phyloP scores from a whole-genome alignment of 1,140 invertebrate genomes.

The Berghia stephanieae region DNA sequence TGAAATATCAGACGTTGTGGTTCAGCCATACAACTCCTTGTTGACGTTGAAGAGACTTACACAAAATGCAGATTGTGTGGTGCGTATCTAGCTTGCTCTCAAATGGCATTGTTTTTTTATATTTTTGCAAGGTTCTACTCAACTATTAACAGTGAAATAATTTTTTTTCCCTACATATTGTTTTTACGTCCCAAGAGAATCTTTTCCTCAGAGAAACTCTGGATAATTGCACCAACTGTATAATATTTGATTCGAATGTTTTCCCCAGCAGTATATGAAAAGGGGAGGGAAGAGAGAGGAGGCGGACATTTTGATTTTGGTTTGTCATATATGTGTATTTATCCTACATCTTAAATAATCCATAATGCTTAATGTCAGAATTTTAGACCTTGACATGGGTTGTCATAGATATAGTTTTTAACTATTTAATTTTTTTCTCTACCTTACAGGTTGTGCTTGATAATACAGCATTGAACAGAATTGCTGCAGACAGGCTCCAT shows the following conservation, averaged over 20 bases:
- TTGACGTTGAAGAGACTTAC: slow-evolving; percentile 94
- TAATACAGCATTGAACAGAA: slow-evolving; percentile 95
- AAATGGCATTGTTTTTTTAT: no score
- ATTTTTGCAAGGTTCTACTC: no score
- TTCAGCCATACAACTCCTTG: slow-evolving; percentile 98
- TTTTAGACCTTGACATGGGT: neutral
- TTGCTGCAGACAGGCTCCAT: slow-evolving; percentile 92
- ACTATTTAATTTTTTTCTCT: no score
- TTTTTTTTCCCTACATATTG: no score
- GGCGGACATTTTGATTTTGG: neutral
- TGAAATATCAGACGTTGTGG: slow-evolving; percentile 94
- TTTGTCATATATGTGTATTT: neutral
- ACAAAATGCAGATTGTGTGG: slow-evolving; percentile 97
- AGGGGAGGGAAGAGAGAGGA: no score
- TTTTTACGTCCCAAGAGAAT: no score
- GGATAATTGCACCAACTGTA: no score
- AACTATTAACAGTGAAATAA: no score
- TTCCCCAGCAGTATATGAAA: no score
- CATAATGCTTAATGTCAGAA: neutral
- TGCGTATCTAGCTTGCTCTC: no score
- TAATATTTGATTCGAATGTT: no score
- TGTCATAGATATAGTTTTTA: neutral
- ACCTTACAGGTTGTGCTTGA: slow-evolving; percentile 79
- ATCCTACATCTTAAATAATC: neutral
- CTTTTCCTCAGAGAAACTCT: no score